A percentile compares a stretch with the other conserved stretches of the same genome.
These are phyloP conservation scores for Anabas testudineus DNA, from an alignment of 2,797 vertebrate genomes.

Conservation along the genomic window DNA sequence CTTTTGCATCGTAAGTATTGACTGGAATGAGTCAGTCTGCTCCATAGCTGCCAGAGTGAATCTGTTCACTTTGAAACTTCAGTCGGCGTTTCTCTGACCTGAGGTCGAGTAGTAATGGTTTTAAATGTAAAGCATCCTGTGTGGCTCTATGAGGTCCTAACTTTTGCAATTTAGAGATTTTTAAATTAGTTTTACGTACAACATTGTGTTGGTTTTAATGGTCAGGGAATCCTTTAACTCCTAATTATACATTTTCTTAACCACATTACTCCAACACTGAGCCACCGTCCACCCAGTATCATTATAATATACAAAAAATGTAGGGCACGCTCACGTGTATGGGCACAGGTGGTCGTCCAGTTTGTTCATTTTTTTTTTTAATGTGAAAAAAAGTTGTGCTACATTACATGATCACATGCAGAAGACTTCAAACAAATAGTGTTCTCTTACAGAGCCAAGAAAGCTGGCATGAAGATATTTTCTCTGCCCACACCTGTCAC, in stretches of 20 bases:
- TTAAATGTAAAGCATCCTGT: neutral
- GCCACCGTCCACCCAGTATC: neutral
- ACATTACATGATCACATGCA: neutral
- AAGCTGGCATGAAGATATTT: neutral
- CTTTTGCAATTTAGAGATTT: neutral
- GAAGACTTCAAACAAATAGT: neutral
- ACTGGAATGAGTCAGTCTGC: neutral
- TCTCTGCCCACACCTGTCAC: neutral
- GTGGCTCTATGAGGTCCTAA: neutral
- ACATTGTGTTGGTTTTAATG: neutral
- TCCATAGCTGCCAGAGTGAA: neutral
- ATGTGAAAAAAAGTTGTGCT: neutral
- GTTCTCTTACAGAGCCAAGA: neutral
- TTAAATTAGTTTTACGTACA: neutral
- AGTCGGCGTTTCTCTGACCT: constrained; percentile 1
- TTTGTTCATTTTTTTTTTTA: constrained; percentile 5
- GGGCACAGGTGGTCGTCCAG: constrained; percentile 54
- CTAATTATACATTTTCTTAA: constrained; percentile 5
- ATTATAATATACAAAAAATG: constrained; percentile 40
- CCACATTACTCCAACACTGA: too few species aligned
- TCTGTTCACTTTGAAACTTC: neutral
- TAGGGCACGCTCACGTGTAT: constrained; percentile 59
- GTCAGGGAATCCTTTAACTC: neutral
- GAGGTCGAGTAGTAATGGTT: neutral
- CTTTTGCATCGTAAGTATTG: neutral